These are phyloP conservation scores for Sebastes minor DNA, from an alignment of 2,797 vertebrate species.

Conservation along the genomic window DNA sequence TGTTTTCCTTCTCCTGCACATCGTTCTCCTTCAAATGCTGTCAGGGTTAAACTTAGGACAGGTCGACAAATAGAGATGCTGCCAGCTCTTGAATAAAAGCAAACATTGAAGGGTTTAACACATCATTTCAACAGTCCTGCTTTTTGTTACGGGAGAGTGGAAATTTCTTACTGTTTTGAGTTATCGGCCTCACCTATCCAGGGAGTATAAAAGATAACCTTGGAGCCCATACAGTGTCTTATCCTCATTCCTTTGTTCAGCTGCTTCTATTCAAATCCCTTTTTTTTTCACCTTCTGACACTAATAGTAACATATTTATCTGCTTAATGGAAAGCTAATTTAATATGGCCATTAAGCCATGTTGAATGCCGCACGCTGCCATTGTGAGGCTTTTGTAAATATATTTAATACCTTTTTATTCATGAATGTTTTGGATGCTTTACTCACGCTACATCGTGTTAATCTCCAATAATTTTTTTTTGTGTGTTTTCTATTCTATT, in stretches of 20 bases:
- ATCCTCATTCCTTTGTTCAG: slow-evolving; percentile 35
- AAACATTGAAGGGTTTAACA: slow-evolving; percentile 26
- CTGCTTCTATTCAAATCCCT: slow-evolving; percentile 28
- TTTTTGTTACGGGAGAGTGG: slow-evolving; percentile 32
- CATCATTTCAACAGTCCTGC: slow-evolving; percentile 9
- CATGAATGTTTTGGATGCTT: slow-evolving; percentile 7
- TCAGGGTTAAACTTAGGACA: neutral
- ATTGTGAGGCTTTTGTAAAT: slow-evolving; percentile 32
- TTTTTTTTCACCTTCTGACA: slow-evolving; percentile 28
- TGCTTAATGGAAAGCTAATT: slow-evolving; percentile 45
- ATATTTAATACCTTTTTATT: slow-evolving; percentile 29
- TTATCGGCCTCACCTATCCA: slow-evolving; percentile 16
- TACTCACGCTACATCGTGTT: slow-evolving; percentile 1
- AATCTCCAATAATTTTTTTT: slow-evolving; percentile 2
- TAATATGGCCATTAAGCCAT: slow-evolving; percentile 43
- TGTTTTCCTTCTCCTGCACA: neutral
- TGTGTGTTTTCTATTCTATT: slow-evolving; percentile 18
- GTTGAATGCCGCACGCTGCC: slow-evolving; percentile 23
- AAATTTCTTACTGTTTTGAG: slow-evolving; percentile 25
- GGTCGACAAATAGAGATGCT: slow-evolving; percentile 8
- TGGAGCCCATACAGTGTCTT: slow-evolving; percentile 41
- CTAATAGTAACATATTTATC: slow-evolving; percentile 45
- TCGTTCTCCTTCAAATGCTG: neutral
- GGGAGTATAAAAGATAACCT: slow-evolving; percentile 56
- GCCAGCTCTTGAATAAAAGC: slow-evolving; percentile 26